Evolutionary conservation across 2,113 vertebrate genomes (phyloP), one percentile per base, ranked within the genome.

Genomic region (Melanerpes aurifrons): DNA sequence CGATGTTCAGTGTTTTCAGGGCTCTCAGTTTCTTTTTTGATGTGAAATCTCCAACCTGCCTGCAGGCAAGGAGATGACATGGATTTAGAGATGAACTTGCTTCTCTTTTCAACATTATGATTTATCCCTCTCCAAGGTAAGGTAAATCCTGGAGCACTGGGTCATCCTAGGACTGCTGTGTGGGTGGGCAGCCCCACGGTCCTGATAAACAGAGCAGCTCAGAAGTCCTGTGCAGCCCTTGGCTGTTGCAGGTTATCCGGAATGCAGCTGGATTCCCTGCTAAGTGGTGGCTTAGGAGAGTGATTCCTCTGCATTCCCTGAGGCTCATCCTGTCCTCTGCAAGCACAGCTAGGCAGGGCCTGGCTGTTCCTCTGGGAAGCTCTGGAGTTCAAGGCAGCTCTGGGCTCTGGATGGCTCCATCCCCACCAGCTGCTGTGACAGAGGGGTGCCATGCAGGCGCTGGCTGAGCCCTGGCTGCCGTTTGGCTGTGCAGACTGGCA

Each of bases 361-460:
- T 10, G 1, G 59, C 48, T 73, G 13, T 22, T 48, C 24, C 40
- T 58, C 26, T 68, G 67, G 45, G 31, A 53, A 71, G 43, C 63
- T 71, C 57, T n/a, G 29, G 29, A 17, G 4, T 31, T 85, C 53
- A 78, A 57, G n/a, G 21, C 2, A 1, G 19, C 22, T 22, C 53
- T 62, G 40, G 32, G 35, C 57, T 16, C 37, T 43, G 58, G 45
- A 71, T 1, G 1, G 70, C 37, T 83, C 16, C 1, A 6, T 59
- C 43, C 67, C 26, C 0, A 1, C 43, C 26, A 24, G 63, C 61
- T n/a, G 64, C 90, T 43, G 28, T 37, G 47, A 48, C 21, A 0
- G 0, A 2, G 1, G 4, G 54, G 4, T 31, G 8, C 2, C 1
- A 21, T 1, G 0, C 15, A 14, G 70, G 53, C 62, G 47, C 26